Percentiles rank a stretch among this genome's conserved stretches.
These are phyloP conservation scores for Tonatia bakeri DNA, from an alignment of 2,113 vertebrate genomes.

Conservation along the genomic window DNA sequence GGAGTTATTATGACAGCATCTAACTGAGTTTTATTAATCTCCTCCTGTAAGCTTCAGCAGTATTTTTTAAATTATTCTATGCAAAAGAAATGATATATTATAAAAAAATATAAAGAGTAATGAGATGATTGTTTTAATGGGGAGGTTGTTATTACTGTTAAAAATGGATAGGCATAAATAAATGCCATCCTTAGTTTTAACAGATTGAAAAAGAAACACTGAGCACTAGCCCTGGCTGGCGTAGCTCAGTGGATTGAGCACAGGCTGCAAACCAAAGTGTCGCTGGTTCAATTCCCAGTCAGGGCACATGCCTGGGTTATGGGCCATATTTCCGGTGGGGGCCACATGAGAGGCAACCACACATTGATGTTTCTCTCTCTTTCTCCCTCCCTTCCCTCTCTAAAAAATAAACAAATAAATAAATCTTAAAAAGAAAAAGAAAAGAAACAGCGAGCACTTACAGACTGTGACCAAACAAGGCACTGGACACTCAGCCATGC, in stretches of 20 bases:
- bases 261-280: no score
- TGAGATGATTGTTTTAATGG: background rate
- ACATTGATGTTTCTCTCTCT: no score
- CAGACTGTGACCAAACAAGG: background rate
- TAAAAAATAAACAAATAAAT: no score
- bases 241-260: no score
- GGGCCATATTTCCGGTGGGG: no score
- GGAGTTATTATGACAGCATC: background rate
- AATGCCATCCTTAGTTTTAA: background rate
- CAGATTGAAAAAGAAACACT: background rate
- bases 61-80: background rate
- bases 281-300: no score
- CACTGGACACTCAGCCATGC: fast-evolving
- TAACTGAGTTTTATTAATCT: background rate
- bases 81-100: background rate
- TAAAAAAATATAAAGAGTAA: background rate
- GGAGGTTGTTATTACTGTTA: background rate
- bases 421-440: no score
- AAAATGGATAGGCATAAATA: background rate
- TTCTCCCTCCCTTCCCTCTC: no score
- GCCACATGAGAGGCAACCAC: no score
- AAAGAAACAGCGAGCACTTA: background rate
- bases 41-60: background rate
- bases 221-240: background rate
- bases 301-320: no score